These are phyloP conservation scores for Caenorhabditis doughertyi DNA, from an alignment of 2,888 invertebrate genomes.

Conservation along the genomic window DNA sequence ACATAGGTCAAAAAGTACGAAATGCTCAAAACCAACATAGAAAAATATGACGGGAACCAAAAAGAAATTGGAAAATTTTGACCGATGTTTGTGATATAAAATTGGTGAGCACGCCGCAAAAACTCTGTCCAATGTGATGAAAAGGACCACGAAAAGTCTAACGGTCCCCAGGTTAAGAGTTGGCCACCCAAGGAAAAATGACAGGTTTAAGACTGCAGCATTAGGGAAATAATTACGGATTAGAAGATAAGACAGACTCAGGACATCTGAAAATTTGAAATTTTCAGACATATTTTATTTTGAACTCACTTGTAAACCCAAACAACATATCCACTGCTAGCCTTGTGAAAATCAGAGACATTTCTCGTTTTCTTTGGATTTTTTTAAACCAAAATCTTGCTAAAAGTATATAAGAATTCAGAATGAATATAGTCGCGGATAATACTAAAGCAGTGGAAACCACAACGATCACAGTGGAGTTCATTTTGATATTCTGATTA, in stretches of 20 bases:
- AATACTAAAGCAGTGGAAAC: too few relatives aligned
- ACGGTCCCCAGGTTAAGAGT: background rate
- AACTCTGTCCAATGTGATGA: background rate
- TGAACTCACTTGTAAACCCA: background rate
- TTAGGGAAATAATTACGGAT: background rate
- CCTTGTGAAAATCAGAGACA: background rate
- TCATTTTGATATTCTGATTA: too few relatives aligned
- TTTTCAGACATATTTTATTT: background rate
- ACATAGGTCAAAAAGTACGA: background rate
- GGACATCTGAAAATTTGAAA: background rate
- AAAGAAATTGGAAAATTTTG: background rate
- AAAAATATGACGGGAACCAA: background rate
- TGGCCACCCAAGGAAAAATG: conserved; percentile 3
- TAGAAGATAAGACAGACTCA: background rate
- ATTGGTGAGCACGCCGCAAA: background rate
- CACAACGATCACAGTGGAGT: too few relatives aligned
- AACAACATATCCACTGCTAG: background rate
- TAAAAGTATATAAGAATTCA: conserved; percentile 12
- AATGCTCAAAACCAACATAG: background rate
- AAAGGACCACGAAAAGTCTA: background rate
- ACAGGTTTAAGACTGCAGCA: background rate
- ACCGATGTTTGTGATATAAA: conserved; percentile 11
- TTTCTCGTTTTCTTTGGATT: background rate
- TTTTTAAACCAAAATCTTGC: background rate
- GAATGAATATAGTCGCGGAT: background rate